Conservation (phyloP, 2,888 invertebrate species). For the Apoda limacodes region DNA sequence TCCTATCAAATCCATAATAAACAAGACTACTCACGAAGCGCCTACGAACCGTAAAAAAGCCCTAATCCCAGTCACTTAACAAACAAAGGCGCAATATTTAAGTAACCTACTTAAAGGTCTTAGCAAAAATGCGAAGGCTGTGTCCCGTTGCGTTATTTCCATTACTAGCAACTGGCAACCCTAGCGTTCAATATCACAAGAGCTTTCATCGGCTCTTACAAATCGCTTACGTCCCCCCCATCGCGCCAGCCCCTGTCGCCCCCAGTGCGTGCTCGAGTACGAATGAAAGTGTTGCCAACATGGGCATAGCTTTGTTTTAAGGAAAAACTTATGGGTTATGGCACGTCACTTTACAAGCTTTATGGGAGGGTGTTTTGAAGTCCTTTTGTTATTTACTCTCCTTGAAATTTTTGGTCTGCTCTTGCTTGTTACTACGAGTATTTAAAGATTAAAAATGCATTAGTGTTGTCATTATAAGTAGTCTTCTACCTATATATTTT, state of each 20-base stretch:
- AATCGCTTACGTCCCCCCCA: slow-evolving; percentile 48
- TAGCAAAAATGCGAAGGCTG: slow-evolving; percentile 21
- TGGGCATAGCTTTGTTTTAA: slow-evolving; percentile 29
- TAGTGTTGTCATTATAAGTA: too few relatives aligned
- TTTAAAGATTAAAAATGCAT: too few relatives aligned
- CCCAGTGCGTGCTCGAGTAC: slow-evolving; percentile 22
- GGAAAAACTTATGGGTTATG: slow-evolving; percentile 38
- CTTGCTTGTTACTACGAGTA: too few relatives aligned
- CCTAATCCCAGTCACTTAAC: slow-evolving; percentile 22
- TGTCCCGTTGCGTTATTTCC: slow-evolving; percentile 25
- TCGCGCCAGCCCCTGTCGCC: slow-evolving; percentile 24
- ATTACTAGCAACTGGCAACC: slow-evolving; percentile 47
- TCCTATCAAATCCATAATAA: slow-evolving; percentile 37
- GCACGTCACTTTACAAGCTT: slow-evolving; percentile 21
- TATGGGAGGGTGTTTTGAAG: slow-evolving; percentile 12
- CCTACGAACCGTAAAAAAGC: slow-evolving; percentile 27
- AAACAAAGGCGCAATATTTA: slow-evolving; percentile 21
- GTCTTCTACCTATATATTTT: too few relatives aligned
- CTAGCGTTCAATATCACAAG: slow-evolving; percentile 50
- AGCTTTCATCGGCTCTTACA: slow-evolving; percentile 62
- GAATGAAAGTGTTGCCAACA: slow-evolving; percentile 28
- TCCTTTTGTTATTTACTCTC: slow-evolving; percentile 10
- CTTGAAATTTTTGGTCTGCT: too few relatives aligned
- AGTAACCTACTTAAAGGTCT: slow-evolving; percentile 20
- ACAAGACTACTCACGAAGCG: slow-evolving; percentile 29